Evolutionary conservation across 1,140 invertebrate species (phyloP), one percentile per base, ranked within the genome.

Genomic region (Apis dorsata): DNA sequence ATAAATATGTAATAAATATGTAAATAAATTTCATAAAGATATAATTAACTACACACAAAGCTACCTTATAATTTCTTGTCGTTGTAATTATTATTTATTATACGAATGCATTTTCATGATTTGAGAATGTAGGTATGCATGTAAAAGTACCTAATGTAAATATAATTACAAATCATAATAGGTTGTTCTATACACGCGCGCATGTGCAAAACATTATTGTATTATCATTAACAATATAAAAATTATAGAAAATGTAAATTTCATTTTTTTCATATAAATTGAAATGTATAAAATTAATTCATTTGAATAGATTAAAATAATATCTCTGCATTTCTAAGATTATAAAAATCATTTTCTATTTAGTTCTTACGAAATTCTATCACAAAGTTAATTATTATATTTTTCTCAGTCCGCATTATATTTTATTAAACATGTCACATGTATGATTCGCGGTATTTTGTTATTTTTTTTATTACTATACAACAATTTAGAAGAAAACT

Each of bases 321-420:
- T 44, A 44, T 79, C 60, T 82, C 28, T 9, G 15, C 53, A 15
- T 62, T 59, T 87, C 66, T 28, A 73, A 80, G 80, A 78, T 75
- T 86, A 85, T 85, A 75, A 86, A 86, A 85, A 82, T 75, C 55
- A 80, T 84, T 70, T 65, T 65, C 51, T 63, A 34, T 68, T 34
- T 72, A 77, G n/a, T 84, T 81, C 77, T 78, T 49, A 4, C n/a
- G 59, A 86, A 2, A 21, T 63, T 55, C 78, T 84, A 86, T 87
- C 86, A 87, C 81, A 87, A 84, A 68, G 70, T 87, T 77, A 79
- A 60, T 86, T 77, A 86, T 53, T 87, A 76, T 59, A 69, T 21
- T 59, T 51, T 84, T 73, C 69, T 10, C 69, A 84, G 62, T 84
- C 62, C 70, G 74, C 63, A 55, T 68, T 87, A 77, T 21, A 71